Evolutionary conservation across 2,888 invertebrate species (phyloP).

Genomic region (Dendrolimus houi): DNA sequence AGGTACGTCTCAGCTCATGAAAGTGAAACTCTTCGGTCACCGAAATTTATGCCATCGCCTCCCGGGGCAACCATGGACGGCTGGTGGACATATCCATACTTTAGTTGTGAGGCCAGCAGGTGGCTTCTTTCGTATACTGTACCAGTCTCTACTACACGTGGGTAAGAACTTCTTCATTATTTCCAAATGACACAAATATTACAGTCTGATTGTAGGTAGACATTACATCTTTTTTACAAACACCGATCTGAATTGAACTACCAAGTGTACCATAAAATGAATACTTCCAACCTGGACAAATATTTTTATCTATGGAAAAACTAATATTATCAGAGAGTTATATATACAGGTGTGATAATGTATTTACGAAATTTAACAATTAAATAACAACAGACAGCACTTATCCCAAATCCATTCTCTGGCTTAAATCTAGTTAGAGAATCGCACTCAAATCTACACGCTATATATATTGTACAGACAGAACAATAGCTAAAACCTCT

Average conservation of each 20-base stretch:
- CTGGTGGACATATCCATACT: slow-evolving; percentile 94
- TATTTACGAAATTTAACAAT: too few species aligned
- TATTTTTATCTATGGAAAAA: too few species aligned
- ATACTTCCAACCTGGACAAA: too few species aligned
- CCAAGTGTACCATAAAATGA: too few species aligned
- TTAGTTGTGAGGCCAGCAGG: slow-evolving; percentile 84
- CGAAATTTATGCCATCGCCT: slow-evolving; percentile 81
- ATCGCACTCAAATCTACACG: not conserved
- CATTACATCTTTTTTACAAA: too few species aligned
- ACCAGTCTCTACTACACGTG: slow-evolving; percentile 55
- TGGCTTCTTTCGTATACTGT: slow-evolving; percentile 94
- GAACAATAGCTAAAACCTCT: too few species aligned
- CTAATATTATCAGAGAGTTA: too few species aligned
- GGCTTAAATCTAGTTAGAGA: not conserved
- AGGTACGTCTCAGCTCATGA: slow-evolving; percentile 81
- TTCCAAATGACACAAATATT: not conserved
- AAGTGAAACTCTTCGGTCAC: slow-evolving; percentile 78
- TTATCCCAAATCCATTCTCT: not conserved
- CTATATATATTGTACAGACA: too few species aligned
- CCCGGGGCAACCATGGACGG: slow-evolving; percentile 81
- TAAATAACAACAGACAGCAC: not conserved
- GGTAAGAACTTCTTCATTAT: slow-evolving; percentile 30
- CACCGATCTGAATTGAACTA: too few species aligned
- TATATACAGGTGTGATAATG: too few species aligned
- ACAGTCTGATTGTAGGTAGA: too few species aligned